These are phyloP conservation scores for Drosophila austrosaltans DNA, from an alignment of 2,888 invertebrate species.

Conservation along the genomic window DNA sequence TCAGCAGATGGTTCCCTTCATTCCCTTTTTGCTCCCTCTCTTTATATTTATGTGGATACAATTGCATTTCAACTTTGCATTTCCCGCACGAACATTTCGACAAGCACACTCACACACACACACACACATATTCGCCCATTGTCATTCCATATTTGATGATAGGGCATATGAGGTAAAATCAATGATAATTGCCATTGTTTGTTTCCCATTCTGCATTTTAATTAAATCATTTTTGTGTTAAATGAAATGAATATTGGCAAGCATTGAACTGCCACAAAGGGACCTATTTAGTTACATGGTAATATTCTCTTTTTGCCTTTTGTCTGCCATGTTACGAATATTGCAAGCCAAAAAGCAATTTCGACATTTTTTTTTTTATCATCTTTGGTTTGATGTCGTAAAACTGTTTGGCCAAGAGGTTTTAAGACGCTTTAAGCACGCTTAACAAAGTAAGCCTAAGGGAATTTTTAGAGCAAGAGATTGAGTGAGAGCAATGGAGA, in stretches of 20 bases:
- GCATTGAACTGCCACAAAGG: slow-evolving; percentile 17
- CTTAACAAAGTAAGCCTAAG: slow-evolving; percentile 64
- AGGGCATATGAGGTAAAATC: slow-evolving; percentile 41
- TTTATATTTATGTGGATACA: slow-evolving; percentile 36
- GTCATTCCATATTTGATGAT: slow-evolving; percentile 35
- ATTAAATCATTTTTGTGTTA: slow-evolving; percentile 52
- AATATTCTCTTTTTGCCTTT: background rate
- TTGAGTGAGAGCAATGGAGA: slow-evolving; percentile 13
- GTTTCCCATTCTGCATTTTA: slow-evolving; percentile 47
- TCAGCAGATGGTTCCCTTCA: background rate
- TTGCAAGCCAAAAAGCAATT: slow-evolving; percentile 29
- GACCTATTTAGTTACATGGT: slow-evolving; percentile 1
- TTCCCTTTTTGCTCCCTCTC: background rate
- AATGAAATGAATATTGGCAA: slow-evolving; percentile 28
- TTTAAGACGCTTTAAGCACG: slow-evolving; percentile 38
- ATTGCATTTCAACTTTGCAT: slow-evolving; percentile 57
- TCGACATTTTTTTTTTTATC: slow-evolving; percentile 26
- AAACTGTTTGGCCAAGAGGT: slow-evolving; percentile 59
- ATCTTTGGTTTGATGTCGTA: slow-evolving; percentile 25
- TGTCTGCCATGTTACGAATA: background rate
- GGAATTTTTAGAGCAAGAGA: slow-evolving; percentile 46
- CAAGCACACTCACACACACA: background rate
- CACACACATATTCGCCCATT: slow-evolving; percentile 46
- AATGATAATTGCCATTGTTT: slow-evolving; percentile 51
- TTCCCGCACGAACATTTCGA: slow-evolving; percentile 27